Base-by-base conservation (phyloP, 1,140 invertebrate species). In the Papilio helenus region DNA sequence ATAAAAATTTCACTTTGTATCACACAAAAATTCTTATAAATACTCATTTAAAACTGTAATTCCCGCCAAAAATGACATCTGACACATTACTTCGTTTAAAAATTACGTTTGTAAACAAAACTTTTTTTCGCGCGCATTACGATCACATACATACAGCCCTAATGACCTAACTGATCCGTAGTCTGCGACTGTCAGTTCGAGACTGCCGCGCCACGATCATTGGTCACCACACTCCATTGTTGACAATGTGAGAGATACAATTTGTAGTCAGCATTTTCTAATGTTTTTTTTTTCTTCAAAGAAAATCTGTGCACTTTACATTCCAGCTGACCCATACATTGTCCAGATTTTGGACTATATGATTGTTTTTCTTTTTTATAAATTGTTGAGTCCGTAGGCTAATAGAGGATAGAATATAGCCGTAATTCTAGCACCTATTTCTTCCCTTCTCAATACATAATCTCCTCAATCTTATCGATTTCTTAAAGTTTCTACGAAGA, bases 201-300 rank as follows among this genome's bases (percentile, higher is more conserved):
- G n/a, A 74, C 72, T 74, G 72, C 72, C 72, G 72, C 72, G 20
- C 8, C 42, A 51, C 72, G 42, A 49, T 8, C 34, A 39, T 29
- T 44, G 44, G 14, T 44, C 44, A 49, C 20, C 44, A 73, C 39
- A 49, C 72, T 46, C 39, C 71, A 44, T 44, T 42, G 71, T 72
- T 72, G 34, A 72, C 39, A 74, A 20, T 44, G 72, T 26, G 42
- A 9, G 42, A 44, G 39, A 73, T 23, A 18, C 20, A 12, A 20
- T 73, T 73, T 73, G 44, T 46, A n/a, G 18, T 39, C 39, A 72
- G 68, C 10, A 72, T 2, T 42, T 72, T 7, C 2, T 2, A 0
- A 44, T 5, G 1, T 3, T 44, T 7, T 44, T 9, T 8, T 44
- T 44, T 12, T 44, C 7, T 12, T 44, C 42, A 44, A 44, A 44